These are phyloP conservation scores for Pissodes strobi DNA, from an alignment of 1,140 invertebrate species.

Conservation along the genomic window DNA sequence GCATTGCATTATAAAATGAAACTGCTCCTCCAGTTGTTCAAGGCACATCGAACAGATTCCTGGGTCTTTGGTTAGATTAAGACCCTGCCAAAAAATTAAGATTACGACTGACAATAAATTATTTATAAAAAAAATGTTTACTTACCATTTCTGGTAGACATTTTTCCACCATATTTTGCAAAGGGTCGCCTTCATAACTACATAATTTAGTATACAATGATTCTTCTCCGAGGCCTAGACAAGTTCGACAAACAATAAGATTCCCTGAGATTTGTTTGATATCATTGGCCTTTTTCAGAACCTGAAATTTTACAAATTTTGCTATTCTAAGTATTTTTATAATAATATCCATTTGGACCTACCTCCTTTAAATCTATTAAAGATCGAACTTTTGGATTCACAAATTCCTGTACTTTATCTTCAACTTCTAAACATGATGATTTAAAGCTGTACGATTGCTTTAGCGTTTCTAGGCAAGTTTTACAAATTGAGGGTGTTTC, in stretches of 20 bases:
- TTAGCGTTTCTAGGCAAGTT: constrained; percentile 16
- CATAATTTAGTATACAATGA: constrained; percentile 3
- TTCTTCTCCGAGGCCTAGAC: constrained; percentile 5
- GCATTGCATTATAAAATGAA: constrained; percentile 31
- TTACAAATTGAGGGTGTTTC: constrained; percentile 13
- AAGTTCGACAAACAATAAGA: constrained; percentile 16
- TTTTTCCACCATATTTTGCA: constrained; percentile 30
- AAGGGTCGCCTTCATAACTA: constrained; percentile 20
- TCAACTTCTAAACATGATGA: constrained; percentile 28
- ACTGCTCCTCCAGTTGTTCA: constrained; percentile 27
- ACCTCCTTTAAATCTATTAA: constrained; percentile 22
- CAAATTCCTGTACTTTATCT: constrained; percentile 28
- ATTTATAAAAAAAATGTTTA: no score
- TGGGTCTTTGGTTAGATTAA: constrained; percentile 17
- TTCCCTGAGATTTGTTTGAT: not conserved
- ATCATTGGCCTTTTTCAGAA: no score
- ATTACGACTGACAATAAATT: no score
- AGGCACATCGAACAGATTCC: constrained; percentile 16
- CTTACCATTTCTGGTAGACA: constrained; percentile 30
- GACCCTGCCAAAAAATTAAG: constrained; percentile 16
- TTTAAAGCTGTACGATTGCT: constrained; percentile 24
- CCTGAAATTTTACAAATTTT: no score
- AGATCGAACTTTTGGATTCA: not conserved
- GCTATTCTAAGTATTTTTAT: no score
- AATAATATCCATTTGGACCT: not conserved